These are phyloP conservation scores for Crax fasciolata DNA, from an alignment of 2,797 vertebrate species.

Conservation along the genomic window DNA sequence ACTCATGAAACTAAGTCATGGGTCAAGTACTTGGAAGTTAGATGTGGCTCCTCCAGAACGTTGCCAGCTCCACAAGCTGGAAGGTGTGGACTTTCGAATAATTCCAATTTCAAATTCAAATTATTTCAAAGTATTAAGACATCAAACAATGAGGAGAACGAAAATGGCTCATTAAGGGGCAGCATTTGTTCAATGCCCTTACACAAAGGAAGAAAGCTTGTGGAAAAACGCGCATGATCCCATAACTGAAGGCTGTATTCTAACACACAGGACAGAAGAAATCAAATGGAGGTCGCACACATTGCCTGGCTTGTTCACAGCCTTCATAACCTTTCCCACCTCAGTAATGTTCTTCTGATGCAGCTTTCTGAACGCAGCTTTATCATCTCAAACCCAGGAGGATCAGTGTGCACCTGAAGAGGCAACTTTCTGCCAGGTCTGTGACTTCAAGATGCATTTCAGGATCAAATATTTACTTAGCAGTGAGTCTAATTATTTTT, in stretches of 20 bases:
- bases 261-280: background rate
- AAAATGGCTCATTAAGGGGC: background rate
- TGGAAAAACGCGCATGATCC: background rate
- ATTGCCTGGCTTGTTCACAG: background rate
- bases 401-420: background rate
- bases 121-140: background rate
- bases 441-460: background rate
- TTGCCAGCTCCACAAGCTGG: background rate
- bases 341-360: background rate
- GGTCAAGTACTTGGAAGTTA: background rate
- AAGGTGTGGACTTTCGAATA: background rate
- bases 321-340: background rate
- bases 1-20: background rate
- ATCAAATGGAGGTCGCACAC: background rate
- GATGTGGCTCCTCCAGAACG: background rate
- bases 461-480: slow-evolving; percentile 44
- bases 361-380: background rate
- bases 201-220: background rate
- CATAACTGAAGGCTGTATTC: background rate
- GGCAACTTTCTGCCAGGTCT: background rate
- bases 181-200: background rate
- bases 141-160: background rate
- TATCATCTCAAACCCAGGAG: background rate
- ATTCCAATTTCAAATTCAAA: background rate
- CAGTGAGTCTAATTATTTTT: slow-evolving; percentile 27